Conservation (phyloP, 2,113 vertebrate species). For the Ahaetulla prasina region DNA sequence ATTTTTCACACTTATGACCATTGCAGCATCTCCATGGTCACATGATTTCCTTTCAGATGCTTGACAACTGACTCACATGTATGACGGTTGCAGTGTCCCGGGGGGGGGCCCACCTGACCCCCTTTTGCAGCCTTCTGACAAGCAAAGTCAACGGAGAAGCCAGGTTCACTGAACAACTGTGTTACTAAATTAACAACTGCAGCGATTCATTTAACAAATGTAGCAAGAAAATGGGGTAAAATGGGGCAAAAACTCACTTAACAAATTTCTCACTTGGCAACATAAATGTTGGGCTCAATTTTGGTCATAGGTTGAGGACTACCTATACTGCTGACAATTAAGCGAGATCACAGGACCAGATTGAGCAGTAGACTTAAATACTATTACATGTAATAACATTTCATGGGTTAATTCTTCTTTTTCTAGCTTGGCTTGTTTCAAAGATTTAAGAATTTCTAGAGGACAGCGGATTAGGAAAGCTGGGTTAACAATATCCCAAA, state of each 20-base stretch:
- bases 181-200: background rate
- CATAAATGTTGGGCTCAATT: background rate
- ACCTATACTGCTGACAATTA: background rate
- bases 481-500: background rate
- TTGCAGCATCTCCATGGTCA: background rate
- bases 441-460: background rate
- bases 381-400: background rate
- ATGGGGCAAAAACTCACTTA: background rate
- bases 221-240: background rate
- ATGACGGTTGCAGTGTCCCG: background rate
- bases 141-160: background rate
- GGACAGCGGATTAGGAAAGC: background rate
- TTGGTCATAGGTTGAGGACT: background rate
- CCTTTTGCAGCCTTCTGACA: background rate
- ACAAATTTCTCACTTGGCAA: background rate
- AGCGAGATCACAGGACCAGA: background rate
- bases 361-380: background rate
- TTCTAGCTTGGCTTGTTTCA: background rate
- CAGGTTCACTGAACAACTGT: background rate
- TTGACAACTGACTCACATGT: background rate
- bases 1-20: background rate
- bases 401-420: background rate
- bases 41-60: background rate
- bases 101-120: rapidly evolving
- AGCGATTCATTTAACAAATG: background rate